phyloP scores from a whole-genome alignment of 2,888 invertebrate genomes.

The Metallyticus violacea region DNA sequence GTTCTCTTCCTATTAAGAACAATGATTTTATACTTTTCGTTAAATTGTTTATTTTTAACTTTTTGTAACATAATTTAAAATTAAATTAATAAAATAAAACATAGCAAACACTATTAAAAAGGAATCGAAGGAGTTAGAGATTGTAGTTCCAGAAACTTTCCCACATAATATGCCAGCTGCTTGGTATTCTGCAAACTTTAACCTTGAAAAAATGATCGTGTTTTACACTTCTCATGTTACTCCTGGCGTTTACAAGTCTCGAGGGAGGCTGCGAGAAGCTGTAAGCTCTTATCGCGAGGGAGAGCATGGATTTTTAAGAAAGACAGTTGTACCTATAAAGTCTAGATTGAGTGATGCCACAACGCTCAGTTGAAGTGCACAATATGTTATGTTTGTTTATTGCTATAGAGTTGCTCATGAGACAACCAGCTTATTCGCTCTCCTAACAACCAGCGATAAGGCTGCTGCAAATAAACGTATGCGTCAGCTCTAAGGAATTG shows the following conservation, averaged over 20 bases:
- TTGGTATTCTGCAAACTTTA: neutral
- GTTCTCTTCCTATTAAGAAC: too few relatives aligned
- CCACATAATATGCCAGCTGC: too few relatives aligned
- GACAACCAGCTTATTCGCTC: neutral
- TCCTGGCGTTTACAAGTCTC: neutral
- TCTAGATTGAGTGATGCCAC: neutral
- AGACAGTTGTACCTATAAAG: neutral
- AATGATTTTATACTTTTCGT: too few relatives aligned
- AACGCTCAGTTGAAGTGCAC: neutral
- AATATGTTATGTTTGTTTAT: neutral
- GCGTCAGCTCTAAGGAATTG: too few relatives aligned
- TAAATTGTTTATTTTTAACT: too few relatives aligned
- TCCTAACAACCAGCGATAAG: neutral
- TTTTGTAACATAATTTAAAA: too few relatives aligned
- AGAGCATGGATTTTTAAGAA: neutral
- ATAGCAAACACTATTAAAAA: too few relatives aligned
- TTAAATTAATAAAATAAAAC: too few relatives aligned
- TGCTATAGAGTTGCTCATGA: neutral
- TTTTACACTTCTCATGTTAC: neutral
- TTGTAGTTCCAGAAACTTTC: too few relatives aligned
- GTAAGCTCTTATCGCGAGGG: neutral
- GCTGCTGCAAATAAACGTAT: neutral
- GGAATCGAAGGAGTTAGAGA: too few relatives aligned
- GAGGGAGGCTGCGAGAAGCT: neutral
- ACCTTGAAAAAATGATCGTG: neutral